Percentiles rank a stretch among this genome's conserved stretches.
phyloP scores from a whole-genome alignment of 2,888 invertebrate species.

The Ichneumoninae sp. region DNA sequence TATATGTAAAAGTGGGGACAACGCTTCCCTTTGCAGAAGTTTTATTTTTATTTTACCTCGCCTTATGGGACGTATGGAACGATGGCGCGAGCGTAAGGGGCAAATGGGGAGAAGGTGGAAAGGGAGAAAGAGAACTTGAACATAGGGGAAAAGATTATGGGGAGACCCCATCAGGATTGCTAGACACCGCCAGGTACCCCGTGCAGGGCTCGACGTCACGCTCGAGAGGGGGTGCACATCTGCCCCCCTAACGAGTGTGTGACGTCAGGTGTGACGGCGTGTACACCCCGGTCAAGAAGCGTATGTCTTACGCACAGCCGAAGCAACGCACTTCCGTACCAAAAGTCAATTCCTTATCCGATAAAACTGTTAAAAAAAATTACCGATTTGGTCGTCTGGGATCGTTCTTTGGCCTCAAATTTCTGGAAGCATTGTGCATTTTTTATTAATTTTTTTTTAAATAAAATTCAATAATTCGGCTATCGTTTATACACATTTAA shows the following conservation, averaged over 20 bases:
- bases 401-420: too few relatives aligned
- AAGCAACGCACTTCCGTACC: slow-evolving; percentile 39
- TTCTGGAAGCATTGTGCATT: background rate
- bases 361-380: background rate
- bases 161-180: slow-evolving; percentile 71
- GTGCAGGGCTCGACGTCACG: slow-evolving; percentile 79
- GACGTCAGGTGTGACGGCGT: slow-evolving; percentile 84
- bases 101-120: slow-evolving; percentile 52
- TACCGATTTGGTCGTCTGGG: background rate
- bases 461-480: background rate
- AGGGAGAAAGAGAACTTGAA: slow-evolving; percentile 55
- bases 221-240: slow-evolving; percentile 83
- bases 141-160: slow-evolving; percentile 62
- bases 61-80: slow-evolving; percentile 77
- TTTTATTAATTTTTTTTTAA: background rate
- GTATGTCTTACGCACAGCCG: slow-evolving; percentile 65
- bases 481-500: slow-evolving; percentile 5
- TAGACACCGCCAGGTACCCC: slow-evolving; percentile 77
- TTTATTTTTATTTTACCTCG: slow-evolving; percentile 81
- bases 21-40: slow-evolving; percentile 75
- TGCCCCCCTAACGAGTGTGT: slow-evolving; percentile 83
- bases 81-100: slow-evolving; percentile 64
- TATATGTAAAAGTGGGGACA: slow-evolving; percentile 26
- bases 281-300: slow-evolving; percentile 71
- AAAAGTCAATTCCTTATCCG: slow-evolving; percentile 29